Conservation (phyloP, 2,888 invertebrate genomes). For the Nesidiocoris tenuis region DNA sequence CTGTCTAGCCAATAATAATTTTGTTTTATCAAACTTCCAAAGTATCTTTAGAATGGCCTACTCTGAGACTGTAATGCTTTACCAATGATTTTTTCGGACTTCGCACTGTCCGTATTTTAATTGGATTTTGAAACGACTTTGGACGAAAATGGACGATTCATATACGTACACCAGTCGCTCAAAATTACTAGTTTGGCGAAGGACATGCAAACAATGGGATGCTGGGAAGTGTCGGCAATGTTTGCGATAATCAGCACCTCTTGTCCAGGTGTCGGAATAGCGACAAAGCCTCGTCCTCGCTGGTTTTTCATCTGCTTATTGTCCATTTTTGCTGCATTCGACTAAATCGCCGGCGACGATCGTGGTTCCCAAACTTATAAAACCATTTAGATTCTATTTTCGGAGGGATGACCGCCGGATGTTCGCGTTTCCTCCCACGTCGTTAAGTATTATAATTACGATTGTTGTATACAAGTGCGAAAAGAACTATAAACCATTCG, state of each 20-base stretch:
- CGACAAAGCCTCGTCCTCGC: not conserved
- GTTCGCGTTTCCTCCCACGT: constrained; percentile 17
- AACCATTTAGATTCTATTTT: constrained; percentile 6
- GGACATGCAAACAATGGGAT: not conserved
- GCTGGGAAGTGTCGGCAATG: not conserved
- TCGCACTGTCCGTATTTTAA: no score
- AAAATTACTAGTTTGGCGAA: not conserved
- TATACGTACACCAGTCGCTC: no score
- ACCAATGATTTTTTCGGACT: no score
- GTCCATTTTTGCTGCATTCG: not conserved
- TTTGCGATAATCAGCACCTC: not conserved
- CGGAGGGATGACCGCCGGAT: constrained; percentile 2
- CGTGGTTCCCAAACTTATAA: constrained; percentile 22
- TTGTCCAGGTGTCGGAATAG: not conserved
- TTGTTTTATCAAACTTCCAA: no score
- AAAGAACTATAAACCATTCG: not conserved
- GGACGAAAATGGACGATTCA: no score
- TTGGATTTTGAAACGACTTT: no score
- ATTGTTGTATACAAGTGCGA: not conserved
- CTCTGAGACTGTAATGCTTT: no score
- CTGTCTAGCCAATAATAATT: no score
- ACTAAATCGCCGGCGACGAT: not conserved
- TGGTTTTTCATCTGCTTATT: not conserved
- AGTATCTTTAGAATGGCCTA: no score
- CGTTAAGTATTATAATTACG: not conserved